Evolutionary conservation across 2,797 vertebrate species (phyloP).

Genomic region (Florisuga fusca): DNA sequence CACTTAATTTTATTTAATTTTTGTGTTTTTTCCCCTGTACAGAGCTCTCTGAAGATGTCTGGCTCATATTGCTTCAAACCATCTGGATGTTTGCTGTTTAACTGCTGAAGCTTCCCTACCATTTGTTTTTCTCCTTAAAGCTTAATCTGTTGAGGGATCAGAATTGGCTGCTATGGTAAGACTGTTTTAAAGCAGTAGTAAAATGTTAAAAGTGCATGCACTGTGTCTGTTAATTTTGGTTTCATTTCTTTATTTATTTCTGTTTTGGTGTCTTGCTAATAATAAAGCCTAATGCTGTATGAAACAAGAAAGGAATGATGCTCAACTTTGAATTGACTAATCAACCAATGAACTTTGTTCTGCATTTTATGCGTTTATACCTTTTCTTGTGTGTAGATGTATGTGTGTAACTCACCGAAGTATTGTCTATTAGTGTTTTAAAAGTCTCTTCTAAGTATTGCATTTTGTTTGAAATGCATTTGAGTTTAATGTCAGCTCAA

Average conservation of each 20-base stretch:
- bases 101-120: constrained; percentile 21
- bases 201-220: background rate
- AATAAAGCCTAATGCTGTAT: background rate
- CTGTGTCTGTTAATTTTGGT: background rate
- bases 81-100: background rate
- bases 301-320: background rate
- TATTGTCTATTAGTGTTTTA: background rate
- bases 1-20: background rate
- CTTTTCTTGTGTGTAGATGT: background rate
- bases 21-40: accelerated
- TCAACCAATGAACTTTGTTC: background rate
- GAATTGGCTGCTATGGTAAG: constrained; percentile 48
- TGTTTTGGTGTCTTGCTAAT: too few relatives aligned
- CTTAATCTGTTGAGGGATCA: background rate
- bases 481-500: background rate
- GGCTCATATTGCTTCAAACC: background rate
- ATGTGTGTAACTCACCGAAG: background rate
- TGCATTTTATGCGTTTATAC: background rate
- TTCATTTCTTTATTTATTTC: background rate
- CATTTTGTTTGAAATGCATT: background rate
- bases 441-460: background rate
- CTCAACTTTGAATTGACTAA: background rate
- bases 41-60: constrained; percentile 43
- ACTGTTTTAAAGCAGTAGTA: background rate
- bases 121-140: background rate